These are phyloP conservation scores for Lampropteryx suffumata DNA, from an alignment of 2,888 invertebrate genomes.

Conservation along the genomic window DNA sequence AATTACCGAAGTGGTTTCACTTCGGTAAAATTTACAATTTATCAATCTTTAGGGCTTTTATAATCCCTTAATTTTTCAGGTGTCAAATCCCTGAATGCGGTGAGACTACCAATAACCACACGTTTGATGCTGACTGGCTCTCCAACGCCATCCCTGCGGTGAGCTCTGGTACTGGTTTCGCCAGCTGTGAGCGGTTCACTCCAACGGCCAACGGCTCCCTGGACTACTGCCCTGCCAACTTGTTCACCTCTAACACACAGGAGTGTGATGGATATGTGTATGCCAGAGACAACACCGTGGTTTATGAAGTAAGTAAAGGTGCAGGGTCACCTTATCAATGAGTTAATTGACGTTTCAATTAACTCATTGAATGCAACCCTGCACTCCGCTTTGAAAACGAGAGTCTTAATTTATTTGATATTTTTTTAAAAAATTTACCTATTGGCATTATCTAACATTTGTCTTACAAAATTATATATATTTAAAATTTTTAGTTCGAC, in stretches of 20 bases:
- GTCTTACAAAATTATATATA: neutral
- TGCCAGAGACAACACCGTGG: constrained; percentile 60
- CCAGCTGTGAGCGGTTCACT: constrained; percentile 71
- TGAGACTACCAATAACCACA: constrained; percentile 50
- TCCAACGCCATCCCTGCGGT: constrained; percentile 62
- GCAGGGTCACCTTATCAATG: too few relatives aligned
- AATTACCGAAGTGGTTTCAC: too few relatives aligned
- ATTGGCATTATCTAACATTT: too few relatives aligned
- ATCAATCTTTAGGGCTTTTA: too few relatives aligned
- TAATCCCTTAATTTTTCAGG: too few relatives aligned
- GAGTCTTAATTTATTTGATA: too few relatives aligned
- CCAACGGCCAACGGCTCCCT: constrained; percentile 48
- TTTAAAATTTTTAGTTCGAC: constrained; percentile 77
- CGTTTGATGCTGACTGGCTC: constrained; percentile 69
- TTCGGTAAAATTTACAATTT: too few relatives aligned
- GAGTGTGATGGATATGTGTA: constrained; percentile 60
- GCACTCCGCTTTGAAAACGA: too few relatives aligned
- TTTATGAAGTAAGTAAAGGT: constrained; percentile 70
- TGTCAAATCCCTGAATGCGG: constrained; percentile 80
- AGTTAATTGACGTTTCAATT: too few relatives aligned
- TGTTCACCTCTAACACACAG: constrained; percentile 43
- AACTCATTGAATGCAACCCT: too few relatives aligned
- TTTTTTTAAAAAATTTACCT: too few relatives aligned
- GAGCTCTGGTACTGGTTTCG: constrained; percentile 46
- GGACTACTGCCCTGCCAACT: constrained; percentile 49